phyloP scores from a whole-genome alignment of 2,888 invertebrate genomes.

The Phengaris alcon region DNA sequence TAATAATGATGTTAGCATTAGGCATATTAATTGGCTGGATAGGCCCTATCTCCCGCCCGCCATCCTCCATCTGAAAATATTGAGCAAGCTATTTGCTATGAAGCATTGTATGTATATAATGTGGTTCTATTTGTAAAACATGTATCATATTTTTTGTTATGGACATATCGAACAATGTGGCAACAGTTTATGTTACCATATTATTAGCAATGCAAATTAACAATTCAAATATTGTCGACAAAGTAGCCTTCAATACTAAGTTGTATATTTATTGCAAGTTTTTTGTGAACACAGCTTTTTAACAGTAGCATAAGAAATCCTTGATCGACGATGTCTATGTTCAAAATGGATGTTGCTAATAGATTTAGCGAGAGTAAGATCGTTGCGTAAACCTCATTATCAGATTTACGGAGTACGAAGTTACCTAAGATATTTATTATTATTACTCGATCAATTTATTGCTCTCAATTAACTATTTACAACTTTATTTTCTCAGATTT shows the following conservation, averaged over 20 bases:
- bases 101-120: constrained; percentile 24
- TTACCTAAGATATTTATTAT: neutral
- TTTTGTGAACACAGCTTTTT: constrained; percentile 1
- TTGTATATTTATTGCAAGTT: neutral
- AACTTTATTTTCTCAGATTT: neutral
- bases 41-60: constrained; percentile 67
- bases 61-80: constrained; percentile 38
- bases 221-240: neutral
- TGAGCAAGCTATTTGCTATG: neutral
- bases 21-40: constrained; percentile 77
- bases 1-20: constrained; percentile 80
- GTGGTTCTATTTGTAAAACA: constrained; percentile 25
- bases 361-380: neutral
- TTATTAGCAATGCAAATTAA: constrained; percentile 6
- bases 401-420: constrained; percentile 6
- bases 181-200: constrained; percentile 8
- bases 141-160: constrained; percentile 18
- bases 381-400: neutral
- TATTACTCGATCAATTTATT: constrained; percentile 4
- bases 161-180: constrained; percentile 4
- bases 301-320: neutral
- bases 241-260: neutral
- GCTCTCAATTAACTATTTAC: constrained; percentile 7
- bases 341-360: neutral
- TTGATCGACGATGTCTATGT: neutral